phyloP scores from a whole-genome alignment of 2,888 invertebrate genomes.

The Tenthredo scrophulariae region DNA sequence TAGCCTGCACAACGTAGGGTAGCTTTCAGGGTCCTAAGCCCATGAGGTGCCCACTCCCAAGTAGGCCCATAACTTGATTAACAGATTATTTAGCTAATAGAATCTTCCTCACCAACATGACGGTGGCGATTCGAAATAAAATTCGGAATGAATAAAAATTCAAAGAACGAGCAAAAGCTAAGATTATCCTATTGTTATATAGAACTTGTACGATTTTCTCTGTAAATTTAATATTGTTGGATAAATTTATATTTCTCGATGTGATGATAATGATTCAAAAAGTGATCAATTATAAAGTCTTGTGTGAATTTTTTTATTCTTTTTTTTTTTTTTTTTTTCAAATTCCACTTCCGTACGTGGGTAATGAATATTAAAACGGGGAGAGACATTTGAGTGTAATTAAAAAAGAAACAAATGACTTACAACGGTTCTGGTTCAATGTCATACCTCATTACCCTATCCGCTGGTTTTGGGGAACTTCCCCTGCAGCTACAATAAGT shows the following conservation, averaged over 20 bases:
- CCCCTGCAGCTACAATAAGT: slow-evolving; percentile 30
- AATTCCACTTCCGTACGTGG: background rate
- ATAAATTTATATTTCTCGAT: background rate
- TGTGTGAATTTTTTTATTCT: background rate
- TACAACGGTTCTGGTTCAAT: slow-evolving; percentile 19
- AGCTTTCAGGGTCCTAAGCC: background rate
- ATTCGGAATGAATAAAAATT: background rate
- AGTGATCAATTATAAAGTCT: background rate
- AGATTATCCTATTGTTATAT: background rate
- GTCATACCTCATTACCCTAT: slow-evolving; percentile 37
- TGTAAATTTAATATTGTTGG: background rate
- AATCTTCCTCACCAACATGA: background rate
- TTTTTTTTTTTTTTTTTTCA: background rate
- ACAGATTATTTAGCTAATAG: background rate
- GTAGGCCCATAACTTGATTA: slow-evolving; percentile 7
- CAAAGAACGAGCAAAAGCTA: background rate
- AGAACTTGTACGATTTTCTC: background rate
- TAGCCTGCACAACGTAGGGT: background rate
- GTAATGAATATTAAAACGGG: background rate
- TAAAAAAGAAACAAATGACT: slow-evolving; percentile 12
- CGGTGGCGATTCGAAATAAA: background rate
- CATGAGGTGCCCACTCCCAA: background rate
- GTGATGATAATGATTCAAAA: background rate
- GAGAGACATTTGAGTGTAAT: slow-evolving; percentile 1
- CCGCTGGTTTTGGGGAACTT: background rate